Evolutionary conservation across 2,797 vertebrate genomes (phyloP), one percentile per base, ranked within the genome.

Genomic region (Salarias fasciatus): DNA sequence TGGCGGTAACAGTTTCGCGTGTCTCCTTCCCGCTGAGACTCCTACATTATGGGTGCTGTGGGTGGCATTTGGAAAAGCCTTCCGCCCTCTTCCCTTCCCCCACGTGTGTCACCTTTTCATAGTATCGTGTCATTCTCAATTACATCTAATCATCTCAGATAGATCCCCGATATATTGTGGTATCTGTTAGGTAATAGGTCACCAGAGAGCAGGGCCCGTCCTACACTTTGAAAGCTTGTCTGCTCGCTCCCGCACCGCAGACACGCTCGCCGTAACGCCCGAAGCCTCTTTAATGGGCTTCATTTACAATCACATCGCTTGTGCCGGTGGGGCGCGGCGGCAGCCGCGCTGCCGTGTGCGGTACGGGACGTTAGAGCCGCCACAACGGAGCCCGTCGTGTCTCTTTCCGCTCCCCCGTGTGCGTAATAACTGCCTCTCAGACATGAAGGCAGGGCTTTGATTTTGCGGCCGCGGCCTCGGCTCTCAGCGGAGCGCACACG

Each of bases 371-470:
- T 59, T 58, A 64, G 77, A 49, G 57, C 33, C 6, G 35, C 46
- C 75, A 63, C 76, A n/a, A 83, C 79, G 81, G 83, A 82, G 85
- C 53, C 58, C 10, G 30, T 41, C 53, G 10, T 53, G 73, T 73
- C 55, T 74, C 48, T 37, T 49, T 41, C 48, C 5, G 47, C 62
- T 66, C 64, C 41, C 52, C 62, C 8, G 53, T 68, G 62, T 76
- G 66, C 49, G 42, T 73, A 76, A 84, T 74, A 70, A 68, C 69
- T 65, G 69, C 53, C 73, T 63, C 80, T 74, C 83, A 86, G 83
- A 88, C 79, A 65, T 24, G 72, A 79, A 51, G 75, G 75, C 73
- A 73, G 54, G 71, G 72, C 77, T 87, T 89, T 88, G 82, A 84
- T 88, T 88, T 79, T 69, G 69, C 61, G 72, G 80, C 72, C 36